Base-by-base conservation (phyloP, 1,140 invertebrate genomes). In the Catajapyx aquilonaris region DNA sequence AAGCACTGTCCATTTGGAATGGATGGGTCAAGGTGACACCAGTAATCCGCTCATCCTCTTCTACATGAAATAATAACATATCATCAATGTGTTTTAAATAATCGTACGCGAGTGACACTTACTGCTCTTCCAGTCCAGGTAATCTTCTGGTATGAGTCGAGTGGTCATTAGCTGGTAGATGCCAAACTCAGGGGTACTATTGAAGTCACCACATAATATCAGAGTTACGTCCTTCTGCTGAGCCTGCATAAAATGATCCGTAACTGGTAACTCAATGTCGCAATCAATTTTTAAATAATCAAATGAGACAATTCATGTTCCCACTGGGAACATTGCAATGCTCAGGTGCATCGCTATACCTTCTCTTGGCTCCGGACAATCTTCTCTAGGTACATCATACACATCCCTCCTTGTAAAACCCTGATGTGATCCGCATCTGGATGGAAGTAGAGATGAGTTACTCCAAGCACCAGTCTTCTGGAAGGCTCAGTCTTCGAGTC, bases 401-500 rank as follows among this genome's bases (percentile, higher is more conserved):
- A 47, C 45, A 74, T 68, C 31, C 66, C 74, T 25, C 64, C 68
- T 62, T 83, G 78, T 21, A 93, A 52, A 2, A 93, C 55, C 45
- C 90, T 59, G 45, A 94, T 77, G 50, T 90, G 77, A 60, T 84
- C 75, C 5, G 83, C 77, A 54, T 81, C 70, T 2, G 84, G 81
- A 51, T 85, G 78, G 51, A 88, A 94, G 55, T 85, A 94, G 13
- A 94, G 64, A 64, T 95, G 90, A 1, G 84, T 91, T 50, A 88
- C 91, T 17, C 71, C 83, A 35, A 88, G 62, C 37, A 87, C 51
- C 21, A 87, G 39, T 36, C 70, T 57, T 47, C 73, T 61, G 37
- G 60, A 56, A 5, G 59, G 59, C 47, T 65, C 61, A 19, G 75
- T 65, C 34, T 64, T 51, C 5, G 66, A 68, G 49, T 72, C 59